Base-by-base conservation (phyloP, 2,113 vertebrate species). In the Struthio camelus region DNA sequence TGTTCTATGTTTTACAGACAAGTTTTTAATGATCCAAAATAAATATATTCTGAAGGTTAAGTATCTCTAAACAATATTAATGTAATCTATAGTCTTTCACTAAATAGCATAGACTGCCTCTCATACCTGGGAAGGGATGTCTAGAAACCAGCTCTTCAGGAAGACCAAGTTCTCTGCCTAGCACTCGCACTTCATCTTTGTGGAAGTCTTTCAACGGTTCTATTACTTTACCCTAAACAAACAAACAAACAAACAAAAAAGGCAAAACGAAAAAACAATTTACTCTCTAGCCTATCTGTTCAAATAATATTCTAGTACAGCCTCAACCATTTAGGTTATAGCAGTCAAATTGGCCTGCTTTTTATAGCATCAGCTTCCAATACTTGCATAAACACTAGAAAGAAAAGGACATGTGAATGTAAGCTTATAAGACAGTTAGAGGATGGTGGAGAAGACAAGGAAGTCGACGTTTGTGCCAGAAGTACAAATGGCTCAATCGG, bases 191-290 rank as follows among this genome's bases (percentile, higher is more conserved):
- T 97, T 99, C 99, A 96, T 99, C 99, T 96, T 99, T 99, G 98
- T 99, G 99, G 75, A 99, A 99, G 96, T 99, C 99, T 97, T 99
- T 99, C 97, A 99, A 98, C 5, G 99, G 99, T 95, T 99, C 99
- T 96, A 99, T 99, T 83, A 99, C 99, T 98, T 99, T 99, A 84
- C 99, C 99, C 99, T 99, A 85, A 7, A 79, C 40, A 85, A 73
- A 84, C 15, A 86, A 90, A 53, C 76, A 22, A n/a, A 14, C n/a
- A 59, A 89, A 32, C 11, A 32, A 73, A 64, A 82, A 56, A 16
- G 17, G n/a, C n/a, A n/a, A 44, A 38, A 56, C 54, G 9, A 32
- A 42, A 72, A 30, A 40, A 40, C 24, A 42, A 34, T 93, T 94
- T 79, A 85, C 30, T 58, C 50, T 85, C 34, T 61, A 83, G 79